A percentile compares a stretch with the other conserved stretches of the same genome.
phyloP scores from a whole-genome alignment of 2,797 vertebrate genomes.

The Cryptoprocta ferox region DNA sequence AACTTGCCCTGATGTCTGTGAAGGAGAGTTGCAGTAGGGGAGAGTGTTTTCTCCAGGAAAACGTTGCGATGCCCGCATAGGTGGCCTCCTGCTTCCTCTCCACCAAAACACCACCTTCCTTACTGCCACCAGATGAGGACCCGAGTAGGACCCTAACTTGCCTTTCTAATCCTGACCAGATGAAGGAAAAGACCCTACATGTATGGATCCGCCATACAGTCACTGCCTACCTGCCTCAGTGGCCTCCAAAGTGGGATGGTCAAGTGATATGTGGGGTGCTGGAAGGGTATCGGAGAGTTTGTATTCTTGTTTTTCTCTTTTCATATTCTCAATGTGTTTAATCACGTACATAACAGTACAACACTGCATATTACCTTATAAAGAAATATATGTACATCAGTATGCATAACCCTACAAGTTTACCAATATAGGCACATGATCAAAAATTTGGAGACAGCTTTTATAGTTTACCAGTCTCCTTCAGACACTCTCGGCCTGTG shows the following conservation, averaged over 20 bases:
- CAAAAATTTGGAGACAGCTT: background rate
- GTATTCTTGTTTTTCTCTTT: background rate
- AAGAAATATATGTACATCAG: background rate
- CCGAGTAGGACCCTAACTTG: background rate
- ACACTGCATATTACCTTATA: background rate
- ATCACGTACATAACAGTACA: background rate
- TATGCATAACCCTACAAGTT: background rate
- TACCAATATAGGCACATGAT: background rate
- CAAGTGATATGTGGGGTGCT: background rate
- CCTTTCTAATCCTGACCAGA: background rate
- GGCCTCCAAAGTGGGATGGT: background rate
- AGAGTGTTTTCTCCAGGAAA: background rate
- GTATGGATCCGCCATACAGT: background rate
- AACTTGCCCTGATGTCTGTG: background rate
- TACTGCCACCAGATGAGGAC: background rate
- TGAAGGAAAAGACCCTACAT: background rate
- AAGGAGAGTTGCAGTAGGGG: background rate
- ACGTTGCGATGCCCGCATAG: rapidly evolving
- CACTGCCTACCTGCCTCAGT: background rate
- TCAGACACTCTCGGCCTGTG: background rate
- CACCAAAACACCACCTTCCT: background rate
- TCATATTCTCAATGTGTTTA: background rate
- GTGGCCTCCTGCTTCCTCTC: background rate
- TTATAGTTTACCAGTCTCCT: background rate
- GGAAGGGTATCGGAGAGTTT: background rate